Conservation (phyloP, 35 echinoderm and acorn worm species). For the Nesometra sesokonis region DNA sequence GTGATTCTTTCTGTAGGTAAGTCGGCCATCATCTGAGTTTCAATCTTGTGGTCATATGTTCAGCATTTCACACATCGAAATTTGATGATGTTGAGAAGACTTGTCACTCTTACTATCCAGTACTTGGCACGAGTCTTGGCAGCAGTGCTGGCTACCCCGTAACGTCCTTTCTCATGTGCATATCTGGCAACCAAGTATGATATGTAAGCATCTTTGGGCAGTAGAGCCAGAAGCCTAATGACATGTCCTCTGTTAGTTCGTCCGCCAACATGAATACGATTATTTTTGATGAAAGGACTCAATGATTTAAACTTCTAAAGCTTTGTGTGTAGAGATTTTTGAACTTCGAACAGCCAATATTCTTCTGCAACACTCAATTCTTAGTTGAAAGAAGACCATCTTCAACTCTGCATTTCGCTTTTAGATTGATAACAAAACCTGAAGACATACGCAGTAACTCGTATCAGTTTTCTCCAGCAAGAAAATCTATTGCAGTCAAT, state of each 20-base stretch:
- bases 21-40: too few species aligned
- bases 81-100: slow-evolving; percentile 23
- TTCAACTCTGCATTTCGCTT: slow-evolving; percentile 5
- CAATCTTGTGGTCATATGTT: not conserved
- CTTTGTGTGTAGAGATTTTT: slow-evolving; percentile 29
- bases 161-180: slow-evolving; percentile 27
- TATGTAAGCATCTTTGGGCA: slow-evolving; percentile 26
- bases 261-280: slow-evolving; percentile 38
- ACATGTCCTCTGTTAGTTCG: not conserved
- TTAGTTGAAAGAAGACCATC: not conserved
- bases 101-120: slow-evolving; percentile 39
- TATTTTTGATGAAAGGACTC: slow-evolving; percentile 36
- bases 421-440: slow-evolving; percentile 39
- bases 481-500: slow-evolving; percentile 44
- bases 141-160: slow-evolving; percentile 30
- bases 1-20: too few species aligned
- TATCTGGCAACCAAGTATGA: slow-evolving; percentile 20
- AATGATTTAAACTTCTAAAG: slow-evolving; percentile 26
- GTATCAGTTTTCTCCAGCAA: slow-evolving; percentile 28
- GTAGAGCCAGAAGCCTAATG: slow-evolving; percentile 21
- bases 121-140: slow-evolving; percentile 29
- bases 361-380: slow-evolving; percentile 19
- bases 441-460: slow-evolving; percentile 65
- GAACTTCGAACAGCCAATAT: slow-evolving; percentile 32
- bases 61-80: slow-evolving; percentile 19